A percentile compares a stretch with the other conserved stretches of the same genome.
These are phyloP conservation scores for Bruchidius siliquastri DNA, from an alignment of 2,888 invertebrate species.

Conservation along the genomic window DNA sequence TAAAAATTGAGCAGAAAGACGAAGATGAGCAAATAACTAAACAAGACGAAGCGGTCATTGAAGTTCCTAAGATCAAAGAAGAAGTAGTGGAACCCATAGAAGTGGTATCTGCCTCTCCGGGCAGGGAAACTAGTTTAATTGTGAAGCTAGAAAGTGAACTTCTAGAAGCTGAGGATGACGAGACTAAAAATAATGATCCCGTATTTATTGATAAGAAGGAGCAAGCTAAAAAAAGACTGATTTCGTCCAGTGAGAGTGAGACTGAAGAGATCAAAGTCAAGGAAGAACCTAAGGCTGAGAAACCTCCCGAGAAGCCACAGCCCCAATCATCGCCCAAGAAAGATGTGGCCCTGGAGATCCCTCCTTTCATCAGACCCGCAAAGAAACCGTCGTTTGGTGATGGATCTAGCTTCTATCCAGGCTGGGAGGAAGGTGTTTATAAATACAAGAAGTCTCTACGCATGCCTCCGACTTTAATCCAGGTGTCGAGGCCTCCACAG, in stretches of 20 bases:
- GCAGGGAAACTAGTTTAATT: neutral
- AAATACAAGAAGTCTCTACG: slow-evolving; percentile 76
- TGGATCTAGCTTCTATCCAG: slow-evolving; percentile 68
- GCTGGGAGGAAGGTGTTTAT: slow-evolving; percentile 81
- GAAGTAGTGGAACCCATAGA: neutral
- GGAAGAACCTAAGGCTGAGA: slow-evolving; percentile 6
- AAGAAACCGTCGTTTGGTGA: slow-evolving; percentile 63
- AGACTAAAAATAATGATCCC: slow-evolving; percentile 18
- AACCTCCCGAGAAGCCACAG: slow-evolving; percentile 10
- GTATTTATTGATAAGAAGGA: slow-evolving; percentile 21
- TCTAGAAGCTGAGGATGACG: slow-evolving; percentile 4
- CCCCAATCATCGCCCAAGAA: slow-evolving; percentile 7
- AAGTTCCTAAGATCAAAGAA: slow-evolving; percentile 3
- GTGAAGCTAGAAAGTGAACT: neutral
- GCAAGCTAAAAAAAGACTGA: slow-evolving; percentile 25
- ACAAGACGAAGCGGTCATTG: slow-evolving; percentile 6
- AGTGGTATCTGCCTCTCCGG: neutral
- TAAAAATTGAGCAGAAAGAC: slow-evolving; percentile 14
- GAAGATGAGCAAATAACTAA: slow-evolving; percentile 2
- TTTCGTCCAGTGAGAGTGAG: slow-evolving; percentile 44
- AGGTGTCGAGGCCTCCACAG: slow-evolving; percentile 69
- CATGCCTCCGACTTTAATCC: slow-evolving; percentile 77
- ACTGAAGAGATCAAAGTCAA: slow-evolving; percentile 29
- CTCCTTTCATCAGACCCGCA: slow-evolving; percentile 38
- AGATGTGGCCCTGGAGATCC: slow-evolving; percentile 13